Base-by-base conservation (phyloP, 2,113 vertebrate genomes). In the Nicator chloris region DNA sequence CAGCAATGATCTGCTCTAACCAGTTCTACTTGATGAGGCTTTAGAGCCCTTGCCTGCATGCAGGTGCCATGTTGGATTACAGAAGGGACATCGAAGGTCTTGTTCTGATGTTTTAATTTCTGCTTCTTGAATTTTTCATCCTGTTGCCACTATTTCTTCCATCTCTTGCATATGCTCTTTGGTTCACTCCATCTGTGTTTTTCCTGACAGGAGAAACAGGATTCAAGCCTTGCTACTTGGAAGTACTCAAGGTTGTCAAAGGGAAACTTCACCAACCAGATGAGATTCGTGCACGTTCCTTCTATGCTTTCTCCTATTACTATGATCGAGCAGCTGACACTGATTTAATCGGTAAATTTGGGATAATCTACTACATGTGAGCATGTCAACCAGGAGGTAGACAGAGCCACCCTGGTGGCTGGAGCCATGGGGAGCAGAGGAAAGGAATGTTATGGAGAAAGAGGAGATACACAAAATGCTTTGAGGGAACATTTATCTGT, bases 241-340 rank as follows among this genome's bases (percentile, higher is more conserved):
- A 99, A 97, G 98, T 99, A 76, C 97, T 98, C 56, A 98, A 97
- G 93, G 98, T 98, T 88, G 98, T 99, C 79, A 98, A 97, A 95
- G 98, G 98, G 44, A 97, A 98, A 93, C 98, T 99, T 82, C 99
- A 99, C 93, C 98, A 99, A 92, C 98, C 98, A 5, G 94, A 98
- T 26, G 98, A 99, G 91, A 96, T 99, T 21, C 94, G 97, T 90
- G 87, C 75, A 96, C 97, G 96, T 37, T 97, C 98, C 76, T 99
- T 99, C 97, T 99, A 99, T 42, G 99, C 99, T 16, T 99, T 99
- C 97, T 99, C 99, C 59, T 99, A 99, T 95, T 99, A 99, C 88
- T 99, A 98, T 60, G 99, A 99, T 90, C 97, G 99, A 83, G 99
- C 99, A 27, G 99, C 97, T 88, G 99, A 99, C 44, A 98, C 98